A percentile compares a stretch with the other conserved stretches of the same genome.
phyloP scores from a whole-genome alignment of 2,113 vertebrate species.

The Prionailurus bengalensis region DNA sequence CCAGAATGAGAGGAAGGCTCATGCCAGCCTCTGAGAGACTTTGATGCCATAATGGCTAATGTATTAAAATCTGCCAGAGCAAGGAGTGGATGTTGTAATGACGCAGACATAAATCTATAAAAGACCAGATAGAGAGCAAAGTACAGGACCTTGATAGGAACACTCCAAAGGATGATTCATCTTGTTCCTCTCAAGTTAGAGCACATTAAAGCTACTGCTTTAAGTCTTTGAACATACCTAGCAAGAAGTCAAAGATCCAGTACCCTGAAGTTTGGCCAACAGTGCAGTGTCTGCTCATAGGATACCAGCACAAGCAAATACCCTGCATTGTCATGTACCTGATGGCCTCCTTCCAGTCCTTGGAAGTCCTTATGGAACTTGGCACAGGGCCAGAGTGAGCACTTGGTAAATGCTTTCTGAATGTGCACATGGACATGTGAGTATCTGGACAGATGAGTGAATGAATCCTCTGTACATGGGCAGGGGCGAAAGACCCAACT shows the following conservation, averaged over 20 bases:
- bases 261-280: background rate
- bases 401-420: background rate
- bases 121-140: background rate
- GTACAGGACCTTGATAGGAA: background rate
- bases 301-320: background rate
- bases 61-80: background rate
- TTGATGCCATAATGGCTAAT: background rate
- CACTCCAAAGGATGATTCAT: background rate
- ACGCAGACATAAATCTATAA: background rate
- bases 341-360: background rate
- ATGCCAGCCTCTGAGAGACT: background rate
- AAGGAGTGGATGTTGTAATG: background rate
- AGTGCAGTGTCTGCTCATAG: background rate
- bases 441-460: background rate
- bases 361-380: background rate
- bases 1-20: constrained; percentile 33
- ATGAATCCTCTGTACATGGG: background rate
- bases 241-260: background rate
- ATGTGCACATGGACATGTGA: background rate
- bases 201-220: background rate
- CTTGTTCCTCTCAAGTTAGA: background rate
- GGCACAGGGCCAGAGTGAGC: background rate
- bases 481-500: background rate
- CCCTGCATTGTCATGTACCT: background rate
- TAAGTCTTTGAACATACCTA: background rate